Conservation (phyloP, 2,888 invertebrate genomes). For the Hesperia comma region DNA sequence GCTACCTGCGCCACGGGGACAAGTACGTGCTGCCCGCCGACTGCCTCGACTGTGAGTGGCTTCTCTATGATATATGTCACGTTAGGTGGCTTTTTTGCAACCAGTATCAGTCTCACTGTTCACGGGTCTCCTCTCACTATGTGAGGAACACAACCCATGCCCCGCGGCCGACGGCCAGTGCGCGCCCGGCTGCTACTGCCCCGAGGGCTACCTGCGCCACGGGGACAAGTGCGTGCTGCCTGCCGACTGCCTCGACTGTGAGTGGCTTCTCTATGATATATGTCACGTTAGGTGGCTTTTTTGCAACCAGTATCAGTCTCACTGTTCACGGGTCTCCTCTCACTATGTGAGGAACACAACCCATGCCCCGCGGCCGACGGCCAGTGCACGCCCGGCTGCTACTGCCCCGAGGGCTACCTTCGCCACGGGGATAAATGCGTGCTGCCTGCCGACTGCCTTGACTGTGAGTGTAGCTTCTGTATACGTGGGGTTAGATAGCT, state of each 20-base stretch:
- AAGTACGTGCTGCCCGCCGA: conserved; percentile 87
- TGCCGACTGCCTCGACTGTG: conserved; percentile 90
- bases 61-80: too few species aligned
- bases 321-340: too few species aligned
- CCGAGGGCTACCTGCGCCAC: conserved; percentile 86
- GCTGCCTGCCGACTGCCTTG: conserved; percentile 88
- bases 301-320: too few species aligned
- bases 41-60: conserved; percentile 91
- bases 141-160: too few species aligned
- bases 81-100: too few species aligned
- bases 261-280: conserved; percentile 60
- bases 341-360: too few species aligned
- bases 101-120: too few species aligned
- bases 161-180: conserved; percentile 87
- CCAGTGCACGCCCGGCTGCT: conserved; percentile 92
- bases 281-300: too few species aligned
- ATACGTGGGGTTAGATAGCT: too few species aligned
- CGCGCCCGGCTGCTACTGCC: conserved; percentile 94
- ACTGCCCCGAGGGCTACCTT: conserved; percentile 89
- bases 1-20: conserved; percentile 85
- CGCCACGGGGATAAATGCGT: conserved; percentile 88
- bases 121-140: too few species aligned
- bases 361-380: conserved; percentile 86
- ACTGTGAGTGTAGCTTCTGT: conserved; percentile 83
- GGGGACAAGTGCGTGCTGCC: conserved; percentile 88